These are phyloP conservation scores for Epinotia demarniana DNA, from an alignment of 2,888 invertebrate genomes.

Conservation along the genomic window DNA sequence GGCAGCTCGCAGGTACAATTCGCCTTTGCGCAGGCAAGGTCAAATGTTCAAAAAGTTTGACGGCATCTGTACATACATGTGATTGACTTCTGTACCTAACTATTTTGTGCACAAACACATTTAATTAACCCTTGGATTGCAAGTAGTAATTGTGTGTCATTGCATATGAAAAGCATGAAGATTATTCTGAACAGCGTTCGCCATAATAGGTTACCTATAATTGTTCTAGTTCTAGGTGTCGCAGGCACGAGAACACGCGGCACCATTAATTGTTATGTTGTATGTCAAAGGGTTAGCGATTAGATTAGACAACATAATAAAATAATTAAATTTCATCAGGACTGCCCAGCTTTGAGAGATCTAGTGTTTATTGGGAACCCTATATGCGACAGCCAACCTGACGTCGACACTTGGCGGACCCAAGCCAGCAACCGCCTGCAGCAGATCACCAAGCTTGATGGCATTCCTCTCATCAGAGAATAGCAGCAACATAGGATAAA, in stretches of 20 bases:
- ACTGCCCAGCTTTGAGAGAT: conserved; percentile 88
- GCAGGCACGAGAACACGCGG: background rate
- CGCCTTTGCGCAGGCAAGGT: too few relatives aligned
- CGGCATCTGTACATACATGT: too few relatives aligned
- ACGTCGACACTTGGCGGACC: conserved; percentile 87
- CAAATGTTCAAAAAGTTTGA: too few relatives aligned
- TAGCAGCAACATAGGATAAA: conserved; percentile 32
- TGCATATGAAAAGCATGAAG: too few relatives aligned
- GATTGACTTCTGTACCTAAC: too few relatives aligned
- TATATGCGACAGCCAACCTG: conserved; percentile 87
- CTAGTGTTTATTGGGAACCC: conserved; percentile 93
- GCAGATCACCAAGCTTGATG: conserved; percentile 91
- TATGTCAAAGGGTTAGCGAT: background rate
- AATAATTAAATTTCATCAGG: conserved; percentile 59
- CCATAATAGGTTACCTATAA: background rate
- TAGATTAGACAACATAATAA: background rate
- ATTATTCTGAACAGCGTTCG: background rate
- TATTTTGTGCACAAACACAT: background rate
- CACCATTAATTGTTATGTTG: too few relatives aligned
- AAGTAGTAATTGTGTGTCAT: too few relatives aligned
- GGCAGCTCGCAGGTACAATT: too few relatives aligned
- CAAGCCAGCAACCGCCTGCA: conserved; percentile 89
- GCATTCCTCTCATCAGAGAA: conserved; percentile 89
- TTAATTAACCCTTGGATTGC: background rate
- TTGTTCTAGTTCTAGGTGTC: background rate